Evolutionary conservation across 2,888 invertebrate genomes (phyloP).

Genomic region (Thalpophila matura): DNA sequence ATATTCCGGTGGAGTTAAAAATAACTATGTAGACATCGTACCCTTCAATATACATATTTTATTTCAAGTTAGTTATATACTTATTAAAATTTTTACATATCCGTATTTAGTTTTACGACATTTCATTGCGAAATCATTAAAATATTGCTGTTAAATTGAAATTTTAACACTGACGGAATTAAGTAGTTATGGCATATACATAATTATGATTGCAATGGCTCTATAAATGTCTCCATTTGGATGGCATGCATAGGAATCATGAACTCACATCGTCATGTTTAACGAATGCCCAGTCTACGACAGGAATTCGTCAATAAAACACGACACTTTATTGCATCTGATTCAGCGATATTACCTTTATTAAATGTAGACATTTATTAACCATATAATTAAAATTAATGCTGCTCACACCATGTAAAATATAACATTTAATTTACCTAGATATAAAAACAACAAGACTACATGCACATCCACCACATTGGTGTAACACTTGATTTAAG

Average conservation of each 20-base stretch:
- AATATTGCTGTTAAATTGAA: constrained; percentile 37
- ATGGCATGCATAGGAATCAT: constrained; percentile 26
- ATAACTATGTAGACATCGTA: constrained; percentile 60
- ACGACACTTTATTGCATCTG: constrained; percentile 32
- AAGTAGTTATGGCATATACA: constrained; percentile 48
- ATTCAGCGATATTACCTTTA: constrained; percentile 24
- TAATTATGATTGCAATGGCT: constrained; percentile 22
- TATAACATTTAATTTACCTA: constrained; percentile 65
- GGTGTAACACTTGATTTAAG: constrained; percentile 37
- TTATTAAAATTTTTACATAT: constrained; percentile 54
- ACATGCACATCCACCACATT: constrained; percentile 41
- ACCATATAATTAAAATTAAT: constrained; percentile 42
- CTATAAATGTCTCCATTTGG: constrained; percentile 59
- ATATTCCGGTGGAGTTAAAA: constrained; percentile 65
- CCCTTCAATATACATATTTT: constrained; percentile 58
- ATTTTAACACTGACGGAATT: constrained; percentile 38
- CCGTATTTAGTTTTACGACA: constrained; percentile 38
- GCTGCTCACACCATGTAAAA: constrained; percentile 54
- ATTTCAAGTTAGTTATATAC: constrained; percentile 59
- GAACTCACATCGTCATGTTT: background rate
- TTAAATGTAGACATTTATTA: constrained; percentile 61
- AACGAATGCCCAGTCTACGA: background rate
- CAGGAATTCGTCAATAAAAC: constrained; percentile 43
- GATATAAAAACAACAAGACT: constrained; percentile 61
- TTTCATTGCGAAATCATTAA: constrained; percentile 43